Evolutionary conservation across 2,888 invertebrate genomes (phyloP), one percentile per base, ranked within the genome.

Genomic region (Bimastos eiseni): DNA sequence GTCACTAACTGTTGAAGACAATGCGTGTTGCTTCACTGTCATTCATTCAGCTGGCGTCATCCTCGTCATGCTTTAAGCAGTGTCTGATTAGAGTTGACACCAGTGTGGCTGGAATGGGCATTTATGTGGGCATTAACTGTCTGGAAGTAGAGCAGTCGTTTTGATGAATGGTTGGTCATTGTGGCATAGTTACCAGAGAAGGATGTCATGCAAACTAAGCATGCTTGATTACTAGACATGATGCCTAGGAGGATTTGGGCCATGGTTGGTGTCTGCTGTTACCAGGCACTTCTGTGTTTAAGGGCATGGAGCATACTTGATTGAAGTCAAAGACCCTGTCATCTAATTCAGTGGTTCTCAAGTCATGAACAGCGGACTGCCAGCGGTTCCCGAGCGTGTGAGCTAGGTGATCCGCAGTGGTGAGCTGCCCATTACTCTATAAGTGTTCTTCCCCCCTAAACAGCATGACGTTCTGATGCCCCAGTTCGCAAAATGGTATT

Each of bases 1-100:
- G 70, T n/a, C 70, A 70, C 70, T 70, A 70, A n/a, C 70, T 70
- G 70, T 70, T 70, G 70, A 70, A n/a, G 70, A 70, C 70, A 70
- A 70, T 70, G 70, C n/a, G n/a, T n/a, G n/a, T 70, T 70, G 30
- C n/a, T n/a, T n/a, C 70, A 70, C 70, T 70, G 70, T 70, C 70
- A 70, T n/a, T 70, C 30, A n/a, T n/a, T 17, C n/a, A 70, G n/a
- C n/a, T n/a, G n/a, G 1, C 70, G n/a, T 70, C n/a, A 70, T 70
- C 70, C 70, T 70, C n/a, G 70, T 70, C 70, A n/a, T 70, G 70
- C 70, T 70, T 70, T 70, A 70, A 70, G 70, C 17, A n/a, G 8
- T 70, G 70, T 70, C 70, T 70, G 70, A 70, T 70, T n/a, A n/a
- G 30, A 70, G 70, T n/a, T n/a, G 8, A 70, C n/a, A n/a, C 70